Evolutionary conservation across 1,140 invertebrate genomes (phyloP).

Genomic region (Venturia canescens): DNA sequence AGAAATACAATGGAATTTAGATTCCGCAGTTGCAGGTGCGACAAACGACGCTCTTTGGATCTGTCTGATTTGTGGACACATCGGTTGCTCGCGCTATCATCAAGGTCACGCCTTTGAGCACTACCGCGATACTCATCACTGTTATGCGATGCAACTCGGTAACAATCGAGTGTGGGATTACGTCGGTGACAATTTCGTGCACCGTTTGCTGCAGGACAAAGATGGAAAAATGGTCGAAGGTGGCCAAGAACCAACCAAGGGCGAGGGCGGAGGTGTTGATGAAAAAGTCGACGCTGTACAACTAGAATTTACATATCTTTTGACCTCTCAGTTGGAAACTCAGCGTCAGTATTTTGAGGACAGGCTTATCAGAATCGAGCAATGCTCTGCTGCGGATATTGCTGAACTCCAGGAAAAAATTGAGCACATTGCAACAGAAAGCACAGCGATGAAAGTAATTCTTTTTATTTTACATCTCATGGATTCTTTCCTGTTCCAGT

Average conservation of each 20-base stretch:
- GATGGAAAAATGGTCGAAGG: slow-evolving; percentile 96
- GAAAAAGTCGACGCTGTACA: slow-evolving; percentile 96
- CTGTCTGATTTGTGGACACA: slow-evolving; percentile 98
- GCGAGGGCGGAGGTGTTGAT: slow-evolving; percentile 78
- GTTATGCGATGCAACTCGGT: slow-evolving; percentile 96
- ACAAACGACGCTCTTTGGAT: slow-evolving; percentile 95
- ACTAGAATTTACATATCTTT: slow-evolving; percentile 96
- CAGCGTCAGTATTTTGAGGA: slow-evolving; percentile 96
- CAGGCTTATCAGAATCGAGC: slow-evolving; percentile 82
- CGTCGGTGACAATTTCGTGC: slow-evolving; percentile 97
- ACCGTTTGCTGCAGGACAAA: slow-evolving; percentile 96
- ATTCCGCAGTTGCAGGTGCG: slow-evolving; percentile 71
- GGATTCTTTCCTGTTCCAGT: too few species aligned
- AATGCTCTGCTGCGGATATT: slow-evolving; percentile 75
- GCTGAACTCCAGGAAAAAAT: slow-evolving; percentile 78
- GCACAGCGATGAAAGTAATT: slow-evolving; percentile 69
- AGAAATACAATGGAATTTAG: slow-evolving; percentile 36
- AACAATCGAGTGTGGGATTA: slow-evolving; percentile 99
- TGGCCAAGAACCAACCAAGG: slow-evolving; percentile 73
- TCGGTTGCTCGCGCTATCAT: slow-evolving; percentile 90
- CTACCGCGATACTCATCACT: slow-evolving; percentile 96
- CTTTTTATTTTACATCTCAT: slow-evolving; percentile 8
- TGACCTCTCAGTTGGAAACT: slow-evolving; percentile 97
- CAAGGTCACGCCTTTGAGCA: slow-evolving; percentile 88
- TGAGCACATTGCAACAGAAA: slow-evolving; percentile 69